phyloP scores from a whole-genome alignment of 1,140 invertebrate species.

The Drosophila prosaltans region DNA sequence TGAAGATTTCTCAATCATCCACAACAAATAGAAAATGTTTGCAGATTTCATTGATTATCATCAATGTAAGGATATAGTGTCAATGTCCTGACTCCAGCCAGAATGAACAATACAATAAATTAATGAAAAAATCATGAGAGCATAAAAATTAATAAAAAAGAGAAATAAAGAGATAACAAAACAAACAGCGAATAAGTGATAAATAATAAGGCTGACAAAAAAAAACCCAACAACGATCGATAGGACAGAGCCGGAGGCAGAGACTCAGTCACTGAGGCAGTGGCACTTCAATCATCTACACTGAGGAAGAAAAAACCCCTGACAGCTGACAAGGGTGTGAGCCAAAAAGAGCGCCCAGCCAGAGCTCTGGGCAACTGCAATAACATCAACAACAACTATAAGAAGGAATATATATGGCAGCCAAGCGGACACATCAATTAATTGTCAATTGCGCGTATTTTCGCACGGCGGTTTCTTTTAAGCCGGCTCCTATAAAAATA shows the following conservation, averaged over 20 bases:
- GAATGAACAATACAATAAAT: conserved; percentile 53
- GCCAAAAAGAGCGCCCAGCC: conserved; percentile 68
- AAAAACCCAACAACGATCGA: conserved; percentile 36
- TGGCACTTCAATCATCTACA: conserved; percentile 60
- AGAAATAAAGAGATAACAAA: conserved; percentile 35
- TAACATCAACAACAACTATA: conserved; percentile 22
- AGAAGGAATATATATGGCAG: conserved; percentile 26
- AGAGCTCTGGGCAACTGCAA: conserved; percentile 31
- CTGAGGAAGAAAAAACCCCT: conserved; percentile 54
- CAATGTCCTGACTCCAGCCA: conserved; percentile 26
- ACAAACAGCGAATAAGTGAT: conserved; percentile 61
- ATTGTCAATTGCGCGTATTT: conserved; percentile 81
- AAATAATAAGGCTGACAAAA: conserved; percentile 69
- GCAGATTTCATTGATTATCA: conserved; percentile 3
- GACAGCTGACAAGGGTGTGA: conserved; percentile 81
- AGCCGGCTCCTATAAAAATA: conserved; percentile 43
- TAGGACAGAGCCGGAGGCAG: conserved; percentile 31
- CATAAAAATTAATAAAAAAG: conserved; percentile 51
- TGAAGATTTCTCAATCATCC: background rate
- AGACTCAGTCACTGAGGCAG: background rate
- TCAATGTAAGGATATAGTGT: conserved; percentile 3
- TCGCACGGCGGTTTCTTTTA: conserved; percentile 79
- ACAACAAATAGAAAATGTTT: background rate
- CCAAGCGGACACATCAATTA: conserved; percentile 79
- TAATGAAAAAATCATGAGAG: conserved; percentile 77